phyloP scores from a whole-genome alignment of 2,797 vertebrate species.

The Sebastes matsubarae region DNA sequence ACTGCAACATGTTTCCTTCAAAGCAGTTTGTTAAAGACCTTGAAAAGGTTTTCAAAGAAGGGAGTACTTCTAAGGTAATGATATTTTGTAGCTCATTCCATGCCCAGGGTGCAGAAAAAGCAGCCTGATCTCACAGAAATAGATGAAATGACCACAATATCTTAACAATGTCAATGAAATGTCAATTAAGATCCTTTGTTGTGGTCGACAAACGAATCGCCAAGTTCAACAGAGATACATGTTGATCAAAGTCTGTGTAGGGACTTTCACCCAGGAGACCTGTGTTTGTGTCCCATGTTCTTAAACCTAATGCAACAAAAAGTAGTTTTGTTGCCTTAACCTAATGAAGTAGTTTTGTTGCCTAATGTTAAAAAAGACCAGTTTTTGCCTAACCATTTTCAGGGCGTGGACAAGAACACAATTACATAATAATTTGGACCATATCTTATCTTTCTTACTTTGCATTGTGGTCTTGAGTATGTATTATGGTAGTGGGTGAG shows the following conservation, averaged over 20 bases:
- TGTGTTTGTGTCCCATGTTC: too few species aligned
- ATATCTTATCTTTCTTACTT: conserved; percentile 21
- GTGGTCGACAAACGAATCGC: too few species aligned
- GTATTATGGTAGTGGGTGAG: not conserved
- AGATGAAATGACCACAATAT: not conserved
- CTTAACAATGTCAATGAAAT: not conserved
- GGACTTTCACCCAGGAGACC: too few species aligned
- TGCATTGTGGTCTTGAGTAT: not conserved
- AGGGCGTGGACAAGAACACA: not conserved
- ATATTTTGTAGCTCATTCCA: not conserved
- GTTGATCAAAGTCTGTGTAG: too few species aligned
- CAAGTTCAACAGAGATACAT: too few species aligned
- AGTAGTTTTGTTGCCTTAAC: too few species aligned
- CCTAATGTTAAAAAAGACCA: not conserved
- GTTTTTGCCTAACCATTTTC: not conserved
- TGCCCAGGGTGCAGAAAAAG: not conserved
- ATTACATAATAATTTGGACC: conserved; percentile 1
- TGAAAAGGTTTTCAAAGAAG: too few species aligned
- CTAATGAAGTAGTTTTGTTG: too few species aligned
- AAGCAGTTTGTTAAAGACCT: too few species aligned
- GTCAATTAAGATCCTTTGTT: too few species aligned
- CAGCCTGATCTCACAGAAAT: not conserved
- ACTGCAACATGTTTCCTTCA: not conserved
- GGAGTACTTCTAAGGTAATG: not conserved
- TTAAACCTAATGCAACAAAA: too few species aligned